These are phyloP conservation scores for Ferrisia virgata DNA, from an alignment of 2,888 invertebrate species.

Conservation along the genomic window DNA sequence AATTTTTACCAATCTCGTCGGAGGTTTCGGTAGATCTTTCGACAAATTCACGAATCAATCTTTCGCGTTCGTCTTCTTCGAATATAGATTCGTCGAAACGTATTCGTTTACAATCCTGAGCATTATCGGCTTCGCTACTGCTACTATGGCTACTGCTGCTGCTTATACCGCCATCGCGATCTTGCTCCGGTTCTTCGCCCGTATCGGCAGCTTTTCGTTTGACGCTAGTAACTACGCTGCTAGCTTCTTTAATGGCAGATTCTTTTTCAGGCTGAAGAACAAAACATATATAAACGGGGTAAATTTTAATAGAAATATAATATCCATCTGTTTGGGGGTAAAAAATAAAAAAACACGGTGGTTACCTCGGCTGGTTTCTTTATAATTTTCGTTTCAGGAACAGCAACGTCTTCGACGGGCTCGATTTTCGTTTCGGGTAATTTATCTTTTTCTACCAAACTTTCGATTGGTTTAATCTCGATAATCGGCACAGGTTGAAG, in stretches of 20 bases:
- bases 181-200: constrained; percentile 14
- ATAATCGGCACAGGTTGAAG: background rate
- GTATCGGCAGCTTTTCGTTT: constrained; percentile 13
- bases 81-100: constrained; percentile 46
- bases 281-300: background rate
- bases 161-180: constrained; percentile 35
- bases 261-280: constrained; percentile 11
- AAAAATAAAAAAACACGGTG: too few species aligned
- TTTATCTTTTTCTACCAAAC: background rate
- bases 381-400: constrained; percentile 28
- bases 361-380: background rate
- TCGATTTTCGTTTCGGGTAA: background rate
- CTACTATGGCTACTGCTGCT: constrained; percentile 37
- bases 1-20: constrained; percentile 62
- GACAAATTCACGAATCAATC: constrained; percentile 58
- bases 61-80: constrained; percentile 48
- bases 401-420: background rate
- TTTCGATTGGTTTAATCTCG: constrained; percentile 10
- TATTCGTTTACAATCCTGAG: constrained; percentile 43
- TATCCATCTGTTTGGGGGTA: too few species aligned
- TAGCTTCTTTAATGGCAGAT: background rate
- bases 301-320: too few species aligned
- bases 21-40: constrained; percentile 63
- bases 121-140: constrained; percentile 24
- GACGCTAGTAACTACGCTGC: background rate